Base-by-base conservation (phyloP, 2,113 vertebrate genomes). In the Zapus hudsonius region DNA sequence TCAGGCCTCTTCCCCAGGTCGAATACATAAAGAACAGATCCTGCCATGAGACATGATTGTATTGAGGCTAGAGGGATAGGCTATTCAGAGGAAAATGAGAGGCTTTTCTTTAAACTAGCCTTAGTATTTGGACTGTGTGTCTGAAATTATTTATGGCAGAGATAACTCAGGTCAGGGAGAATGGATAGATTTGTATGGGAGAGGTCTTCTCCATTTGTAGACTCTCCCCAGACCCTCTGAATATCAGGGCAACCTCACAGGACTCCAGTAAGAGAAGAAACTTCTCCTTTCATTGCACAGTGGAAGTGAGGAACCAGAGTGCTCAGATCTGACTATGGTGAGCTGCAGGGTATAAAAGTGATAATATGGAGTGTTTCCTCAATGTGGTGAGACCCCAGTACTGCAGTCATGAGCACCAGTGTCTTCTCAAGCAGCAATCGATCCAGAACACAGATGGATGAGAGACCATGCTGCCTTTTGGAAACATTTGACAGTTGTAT, bases 401-500 rank as follows among this genome's bases (percentile, higher is more conserved):
- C 47, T 61, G 3, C 17, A 38, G 31, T 33, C 55, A 3, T 22
- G 25, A 22, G 38, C n/a, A 22, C 63, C 2, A 7, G 31, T 59
- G 59, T 75, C 38, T n/a, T n/a, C 20, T 27, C 17, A 61, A 42
- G 82, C n/a, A 22, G 9, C 13, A 29, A 7, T 1, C 1, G 9
- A 5, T 0, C 7, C 40, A 29, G 33, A 0, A 27, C 0, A 3
- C 0, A 52, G 29, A 61, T 29, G 4, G 27, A 59, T 7, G 7
- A 38, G 19, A n/a, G 17, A 61, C 2, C 8, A 12, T 2, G 4
- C 17, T 33, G 7, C 2, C 38, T 73, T 11, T 38, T 78, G 38
- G n/a, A n/a, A n/a, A n/a, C n/a, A n/a, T n/a, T n/a, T n/a, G n/a
- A n/a, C n/a, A n/a, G n/a, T n/a, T n/a, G n/a, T n/a, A n/a, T n/a